Evolutionary conservation across 2,797 vertebrate species (phyloP), one percentile per base, ranked within the genome.

Genomic region (Distichodus sexfasciatus): DNA sequence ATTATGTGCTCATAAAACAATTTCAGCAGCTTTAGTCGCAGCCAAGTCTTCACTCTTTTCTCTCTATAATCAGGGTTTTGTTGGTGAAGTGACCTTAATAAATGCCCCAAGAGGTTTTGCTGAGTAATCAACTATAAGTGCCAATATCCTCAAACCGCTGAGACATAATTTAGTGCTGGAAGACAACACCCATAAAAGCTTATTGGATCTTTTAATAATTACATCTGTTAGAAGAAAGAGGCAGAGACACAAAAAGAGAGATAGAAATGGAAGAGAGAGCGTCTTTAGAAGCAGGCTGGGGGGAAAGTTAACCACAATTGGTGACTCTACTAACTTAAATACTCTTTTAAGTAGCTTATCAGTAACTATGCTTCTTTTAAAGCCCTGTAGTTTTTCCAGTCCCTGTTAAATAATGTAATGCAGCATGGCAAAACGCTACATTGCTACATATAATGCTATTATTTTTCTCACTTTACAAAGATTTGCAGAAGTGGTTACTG

Each of bases 1-100:
- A 36, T 67, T 63, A 63, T 63, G 17, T 19, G 29, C 28, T 26
- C 36, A 23, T 57, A 48, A 71, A 71, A 50, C 53, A 26, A 48
- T 43, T 71, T 63, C 21, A 17, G 17, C 15, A 46, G 48, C 35
- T 35, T 57, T 33, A 51, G 51, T 24, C 41, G 41, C 6, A 41
- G 19, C 24, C 1, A 29, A 41, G 58, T 38, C n/a, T n/a, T 15
- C 2, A 1, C 33, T 38, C 11, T 40, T 36, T 21, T 53, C 3
- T 36, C 1, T 36, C 15, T 9, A 17, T 40, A 40, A 58, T 58
- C 54, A 24, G 36, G 12, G 12, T 41, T 17, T 41, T 19, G n/a
- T 41, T 28, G 36, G 21, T 59, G 12, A 11, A 58, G 15, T 58
- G 33, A 15, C 19, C 54, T 7, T 3, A 53, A 24, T 12, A 6